Conservation (phyloP, 2,113 vertebrate genomes). For the Datnioides undecimradiatus region DNA sequence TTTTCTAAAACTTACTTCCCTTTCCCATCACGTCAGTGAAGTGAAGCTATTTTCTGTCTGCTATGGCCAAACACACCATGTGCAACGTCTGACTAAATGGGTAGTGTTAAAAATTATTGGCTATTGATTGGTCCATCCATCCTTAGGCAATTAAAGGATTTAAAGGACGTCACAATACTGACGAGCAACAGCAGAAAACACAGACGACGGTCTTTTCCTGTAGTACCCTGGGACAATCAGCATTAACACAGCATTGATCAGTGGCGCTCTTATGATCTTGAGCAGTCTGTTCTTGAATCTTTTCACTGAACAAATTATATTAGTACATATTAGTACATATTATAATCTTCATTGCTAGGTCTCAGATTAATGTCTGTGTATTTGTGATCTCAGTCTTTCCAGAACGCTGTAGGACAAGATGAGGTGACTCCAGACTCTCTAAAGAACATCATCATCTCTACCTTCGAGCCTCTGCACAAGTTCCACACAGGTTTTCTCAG, state of each 20-base stretch:
- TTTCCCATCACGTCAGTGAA: constrained; percentile 33
- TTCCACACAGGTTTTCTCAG: constrained; percentile 97
- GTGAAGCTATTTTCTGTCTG: constrained; percentile 17
- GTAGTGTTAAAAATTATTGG: constrained; percentile 22
- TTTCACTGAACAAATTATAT: not conserved
- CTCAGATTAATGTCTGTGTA: not conserved
- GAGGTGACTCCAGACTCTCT: constrained; percentile 91
- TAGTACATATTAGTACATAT: too few relatives aligned
- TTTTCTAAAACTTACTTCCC: constrained; percentile 29
- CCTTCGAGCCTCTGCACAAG: constrained; percentile 95
- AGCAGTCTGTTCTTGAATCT: not conserved
- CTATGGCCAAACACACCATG: constrained; percentile 4
- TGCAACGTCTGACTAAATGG: constrained; percentile 31
- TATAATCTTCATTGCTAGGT: too few relatives aligned
- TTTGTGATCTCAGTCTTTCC: constrained; percentile 88
- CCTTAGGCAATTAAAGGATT: constrained; percentile 48
- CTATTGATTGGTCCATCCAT: constrained; percentile 56
- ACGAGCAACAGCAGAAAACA: constrained; percentile 9
- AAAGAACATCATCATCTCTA: constrained; percentile 89
- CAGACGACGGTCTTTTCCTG: constrained; percentile 14
- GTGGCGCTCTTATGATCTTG: not conserved
- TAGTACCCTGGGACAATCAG: constrained; percentile 4
- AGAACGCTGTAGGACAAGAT: constrained; percentile 88
- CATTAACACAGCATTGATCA: not conserved
- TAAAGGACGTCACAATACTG: constrained; percentile 27